Evolutionary conservation across 1,140 invertebrate species (phyloP).

Genomic region (Mya arenaria): DNA sequence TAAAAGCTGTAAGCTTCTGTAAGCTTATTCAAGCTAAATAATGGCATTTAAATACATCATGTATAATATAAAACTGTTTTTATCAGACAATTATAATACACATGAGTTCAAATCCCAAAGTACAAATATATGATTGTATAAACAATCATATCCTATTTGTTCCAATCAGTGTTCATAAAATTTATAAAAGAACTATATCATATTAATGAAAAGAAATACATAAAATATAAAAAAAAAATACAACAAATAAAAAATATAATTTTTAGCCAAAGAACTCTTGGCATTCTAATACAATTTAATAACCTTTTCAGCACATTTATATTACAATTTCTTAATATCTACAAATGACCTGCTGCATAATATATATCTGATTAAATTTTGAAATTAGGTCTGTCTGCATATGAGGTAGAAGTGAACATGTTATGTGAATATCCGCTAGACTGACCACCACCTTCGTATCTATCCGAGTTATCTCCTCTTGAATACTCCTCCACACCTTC

Average conservation of each 20-base stretch:
- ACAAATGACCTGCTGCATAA: background rate
- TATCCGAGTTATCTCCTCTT: background rate
- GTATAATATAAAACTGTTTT: no score
- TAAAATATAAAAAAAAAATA: background rate
- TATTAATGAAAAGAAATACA: background rate
- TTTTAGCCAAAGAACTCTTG: background rate
- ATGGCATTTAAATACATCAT: no score
- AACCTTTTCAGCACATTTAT: background rate
- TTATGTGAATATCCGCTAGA: background rate
- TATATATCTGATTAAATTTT: slow-evolving; percentile 23
- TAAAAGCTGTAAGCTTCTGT: no score
- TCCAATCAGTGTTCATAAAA: no score
- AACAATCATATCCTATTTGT: no score
- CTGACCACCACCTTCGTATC: background rate
- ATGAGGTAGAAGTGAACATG: slow-evolving; percentile 39
- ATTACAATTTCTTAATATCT: background rate
- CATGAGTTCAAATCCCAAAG: no score
- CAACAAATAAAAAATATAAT: background rate
- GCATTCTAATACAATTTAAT: background rate
- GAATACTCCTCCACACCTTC: background rate
- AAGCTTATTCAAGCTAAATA: no score
- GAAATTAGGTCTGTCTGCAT: slow-evolving; percentile 30
- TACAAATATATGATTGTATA: no score
- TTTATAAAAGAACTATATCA: background rate
- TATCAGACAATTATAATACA: no score